These are phyloP conservation scores for Neotoxoptera formosana DNA, from an alignment of 1,140 invertebrate species.

Conservation along the genomic window DNA sequence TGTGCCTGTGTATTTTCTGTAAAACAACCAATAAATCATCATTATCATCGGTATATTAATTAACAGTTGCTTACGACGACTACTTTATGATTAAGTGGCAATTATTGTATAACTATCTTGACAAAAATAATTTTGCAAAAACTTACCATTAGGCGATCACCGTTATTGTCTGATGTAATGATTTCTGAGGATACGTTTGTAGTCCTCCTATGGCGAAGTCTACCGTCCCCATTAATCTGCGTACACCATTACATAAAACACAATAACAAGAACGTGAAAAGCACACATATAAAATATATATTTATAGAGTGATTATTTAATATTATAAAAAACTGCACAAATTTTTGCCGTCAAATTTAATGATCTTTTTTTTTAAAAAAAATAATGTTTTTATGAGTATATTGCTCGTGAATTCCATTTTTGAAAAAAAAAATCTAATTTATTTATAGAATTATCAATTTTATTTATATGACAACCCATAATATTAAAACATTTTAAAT, in stretches of 20 bases:
- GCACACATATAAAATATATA: not conserved
- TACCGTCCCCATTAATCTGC: constrained; percentile 43
- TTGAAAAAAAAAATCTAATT: too few species aligned
- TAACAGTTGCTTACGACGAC: not conserved
- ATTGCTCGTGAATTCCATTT: too few species aligned
- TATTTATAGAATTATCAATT: too few species aligned
- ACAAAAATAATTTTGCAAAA: not conserved
- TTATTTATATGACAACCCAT: too few species aligned
- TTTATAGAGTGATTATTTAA: not conserved
- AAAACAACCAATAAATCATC: not conserved
- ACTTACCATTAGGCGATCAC: not conserved
- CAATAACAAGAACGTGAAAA: not conserved
- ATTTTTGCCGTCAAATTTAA: not conserved
- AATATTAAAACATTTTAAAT: too few species aligned
- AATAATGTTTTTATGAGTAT: not conserved
- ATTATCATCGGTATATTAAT: not conserved
- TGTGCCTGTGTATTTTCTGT: constrained; percentile 13
- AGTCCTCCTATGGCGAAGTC: constrained; percentile 33
- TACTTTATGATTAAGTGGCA: not conserved
- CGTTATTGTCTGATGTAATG: not conserved
- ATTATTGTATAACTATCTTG: not conserved
- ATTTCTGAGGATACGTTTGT: constrained; percentile 16
- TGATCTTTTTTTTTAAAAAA: not conserved
- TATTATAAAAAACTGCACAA: not conserved
- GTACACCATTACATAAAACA: not conserved